These are phyloP conservation scores for Lepidocyrtinus sp. DNA, from an alignment of 2,888 invertebrate genomes.

Conservation along the genomic window DNA sequence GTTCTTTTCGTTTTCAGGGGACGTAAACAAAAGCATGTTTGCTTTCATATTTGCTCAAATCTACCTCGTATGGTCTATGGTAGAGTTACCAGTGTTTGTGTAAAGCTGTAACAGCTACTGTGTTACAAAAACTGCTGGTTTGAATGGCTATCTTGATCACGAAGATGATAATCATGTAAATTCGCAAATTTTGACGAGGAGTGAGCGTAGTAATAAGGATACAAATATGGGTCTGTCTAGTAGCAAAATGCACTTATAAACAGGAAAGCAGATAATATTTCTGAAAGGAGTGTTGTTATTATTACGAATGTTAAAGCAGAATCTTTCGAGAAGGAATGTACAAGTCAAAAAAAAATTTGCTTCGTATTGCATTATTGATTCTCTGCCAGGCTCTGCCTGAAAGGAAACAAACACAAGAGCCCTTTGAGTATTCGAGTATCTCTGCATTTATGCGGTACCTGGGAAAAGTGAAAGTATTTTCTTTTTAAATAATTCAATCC, in stretches of 20 bases:
- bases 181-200: no score
- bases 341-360: no score
- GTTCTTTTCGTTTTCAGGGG: no score
- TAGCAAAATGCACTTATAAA: no score
- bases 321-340: neutral
- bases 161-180: neutral
- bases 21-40: neutral
- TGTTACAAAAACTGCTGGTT: neutral
- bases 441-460: conserved; percentile 15
- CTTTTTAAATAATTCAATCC: conserved; percentile 9
- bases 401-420: conserved; percentile 1
- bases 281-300: neutral
- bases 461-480: conserved; percentile 56
- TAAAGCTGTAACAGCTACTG: neutral
- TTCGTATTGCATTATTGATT: neutral
- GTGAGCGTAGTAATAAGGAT: no score
- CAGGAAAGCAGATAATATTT: no score
- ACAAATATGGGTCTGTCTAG: no score
- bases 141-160: neutral
- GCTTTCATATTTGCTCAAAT: neutral
- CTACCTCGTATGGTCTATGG: no score
- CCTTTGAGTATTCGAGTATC: no score
- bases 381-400: neutral
- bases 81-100: no score
- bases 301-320: neutral